phyloP scores from a whole-genome alignment of 2,113 vertebrate genomes.

The Steatornis caripensis region DNA sequence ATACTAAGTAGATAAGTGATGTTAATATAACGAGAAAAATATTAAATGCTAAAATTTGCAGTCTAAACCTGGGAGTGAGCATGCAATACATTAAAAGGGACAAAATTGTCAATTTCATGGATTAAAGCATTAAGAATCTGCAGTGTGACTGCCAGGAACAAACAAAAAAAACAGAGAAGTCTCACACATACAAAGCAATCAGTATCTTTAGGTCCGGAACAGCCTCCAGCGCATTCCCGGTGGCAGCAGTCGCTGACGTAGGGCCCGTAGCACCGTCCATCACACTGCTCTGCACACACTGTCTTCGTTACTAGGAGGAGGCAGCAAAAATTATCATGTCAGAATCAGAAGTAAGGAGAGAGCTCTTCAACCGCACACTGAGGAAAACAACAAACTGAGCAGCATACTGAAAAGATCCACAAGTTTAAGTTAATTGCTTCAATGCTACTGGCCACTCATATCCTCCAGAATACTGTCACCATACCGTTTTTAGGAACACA shows the following conservation, averaged over 20 bases:
- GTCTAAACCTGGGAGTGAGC: background rate
- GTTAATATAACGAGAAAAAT: slow-evolving; percentile 23
- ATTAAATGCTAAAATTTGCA: background rate
- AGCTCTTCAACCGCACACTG: no score
- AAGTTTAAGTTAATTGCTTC: background rate
- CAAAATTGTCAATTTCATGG: background rate
- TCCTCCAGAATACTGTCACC: background rate
- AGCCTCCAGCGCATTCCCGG: slow-evolving; percentile 93
- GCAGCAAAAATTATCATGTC: background rate
- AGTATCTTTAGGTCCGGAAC: slow-evolving; percentile 92
- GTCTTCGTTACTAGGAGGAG: slow-evolving; percentile 87
- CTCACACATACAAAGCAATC: slow-evolving; percentile 90
- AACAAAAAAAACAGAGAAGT: background rate
- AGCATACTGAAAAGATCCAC: fast-evolving
- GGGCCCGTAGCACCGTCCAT: slow-evolving; percentile 92
- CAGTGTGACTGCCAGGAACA: background rate
- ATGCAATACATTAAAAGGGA: background rate
- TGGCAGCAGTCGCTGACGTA: slow-evolving; percentile 97
- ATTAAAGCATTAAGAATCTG: background rate
- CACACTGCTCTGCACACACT: slow-evolving; percentile 95
- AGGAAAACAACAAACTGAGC: background rate
- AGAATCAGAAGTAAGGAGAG: background rate
- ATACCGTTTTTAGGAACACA: background rate
- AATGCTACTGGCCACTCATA: background rate
- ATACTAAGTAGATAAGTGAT: slow-evolving; percentile 34